Base-by-base conservation (phyloP, 2,113 vertebrate species). In the Entelurus aequoreus region DNA sequence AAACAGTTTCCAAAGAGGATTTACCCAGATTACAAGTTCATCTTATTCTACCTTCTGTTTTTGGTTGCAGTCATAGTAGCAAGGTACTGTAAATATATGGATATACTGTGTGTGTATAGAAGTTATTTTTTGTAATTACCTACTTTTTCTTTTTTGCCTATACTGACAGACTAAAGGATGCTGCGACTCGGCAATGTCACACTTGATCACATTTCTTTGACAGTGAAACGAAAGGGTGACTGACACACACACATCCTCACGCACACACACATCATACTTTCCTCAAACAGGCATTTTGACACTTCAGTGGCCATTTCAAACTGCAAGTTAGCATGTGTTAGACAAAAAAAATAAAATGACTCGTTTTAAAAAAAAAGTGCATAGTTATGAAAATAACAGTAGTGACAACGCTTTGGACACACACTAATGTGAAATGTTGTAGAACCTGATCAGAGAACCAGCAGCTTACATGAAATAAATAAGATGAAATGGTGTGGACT, bases 1-100 rank as follows among this genome's bases (percentile, higher is more conserved):
- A 90, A 91, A 91, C 86, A 80, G 76, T 88, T 84, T 87, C 84
- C 88, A 89, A 91, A 88, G 82, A 87, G 74, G 83, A 84, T 84
- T 85, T 84, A 85, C 82, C 85, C 86, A 87, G 87, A 86, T 87
- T 83, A 77, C 87, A 75, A 61, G 53, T 77, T 75, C 69, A 82
- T 83, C 72, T 81, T 76, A 77, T 79, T 75, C 75, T 58, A 69
- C 62, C 46, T 75, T 73, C 74, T 73, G 75, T 72, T 79, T 81
- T 73, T 46, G 15, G 74, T 79, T 85, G 83, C 82, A 83, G 80
- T 82, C 76, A 40, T 68, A 72, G 76, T 83, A 86, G 78, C 83
- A 84, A 78, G 72, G 70, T 84, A 78, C 38, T 71, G 70, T 44
- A 12, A 8, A 5, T 54, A 36, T 54, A 36, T 54, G 21, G 6